A percentile compares a stretch with the other conserved stretches of the same genome.
phyloP scores from a whole-genome alignment of 2,797 vertebrate genomes.

The Gallinago solitaria region DNA sequence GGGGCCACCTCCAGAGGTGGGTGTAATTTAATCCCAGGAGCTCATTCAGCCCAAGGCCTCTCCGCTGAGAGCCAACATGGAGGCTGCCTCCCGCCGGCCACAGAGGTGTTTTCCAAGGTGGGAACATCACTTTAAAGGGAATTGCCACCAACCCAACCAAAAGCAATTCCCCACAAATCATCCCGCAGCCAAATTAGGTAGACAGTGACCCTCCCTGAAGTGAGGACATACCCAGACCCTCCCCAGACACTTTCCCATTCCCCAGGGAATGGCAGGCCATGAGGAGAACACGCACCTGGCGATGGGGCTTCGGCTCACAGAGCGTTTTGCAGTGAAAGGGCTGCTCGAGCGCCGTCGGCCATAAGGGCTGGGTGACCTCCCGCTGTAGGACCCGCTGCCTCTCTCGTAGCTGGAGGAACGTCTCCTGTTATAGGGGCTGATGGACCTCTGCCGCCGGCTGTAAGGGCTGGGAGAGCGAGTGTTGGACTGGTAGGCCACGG shows the following conservation, averaged over 20 bases:
- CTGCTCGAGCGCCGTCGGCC: constrained; percentile 89
- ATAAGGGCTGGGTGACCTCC: constrained; percentile 83
- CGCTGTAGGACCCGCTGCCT: constrained; percentile 86
- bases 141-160: rapidly evolving
- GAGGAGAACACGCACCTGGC: constrained; percentile 82
- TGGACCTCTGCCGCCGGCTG: constrained; percentile 83
- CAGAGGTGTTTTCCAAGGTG: neutral
- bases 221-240: neutral
- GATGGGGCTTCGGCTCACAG: constrained; percentile 92
- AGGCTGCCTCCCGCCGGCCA: neutral
- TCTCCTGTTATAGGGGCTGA: constrained; percentile 84
- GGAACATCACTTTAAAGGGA: neutral
- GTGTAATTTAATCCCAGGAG: constrained; percentile 34
- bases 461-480: constrained; percentile 86
- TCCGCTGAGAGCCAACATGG: neutral
- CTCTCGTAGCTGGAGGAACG: constrained; percentile 95
- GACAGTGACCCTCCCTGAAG: neutral
- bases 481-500: constrained; percentile 79
- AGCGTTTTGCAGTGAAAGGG: constrained; percentile 89
- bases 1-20: constrained; percentile 2
- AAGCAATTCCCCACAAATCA: rapidly evolving
- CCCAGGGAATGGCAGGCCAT: neutral
- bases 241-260: neutral
- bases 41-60: neutral
- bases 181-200: rapidly evolving